Base-by-base conservation (phyloP, 2,888 invertebrate species). In the Microctonus aethiopoides region DNA sequence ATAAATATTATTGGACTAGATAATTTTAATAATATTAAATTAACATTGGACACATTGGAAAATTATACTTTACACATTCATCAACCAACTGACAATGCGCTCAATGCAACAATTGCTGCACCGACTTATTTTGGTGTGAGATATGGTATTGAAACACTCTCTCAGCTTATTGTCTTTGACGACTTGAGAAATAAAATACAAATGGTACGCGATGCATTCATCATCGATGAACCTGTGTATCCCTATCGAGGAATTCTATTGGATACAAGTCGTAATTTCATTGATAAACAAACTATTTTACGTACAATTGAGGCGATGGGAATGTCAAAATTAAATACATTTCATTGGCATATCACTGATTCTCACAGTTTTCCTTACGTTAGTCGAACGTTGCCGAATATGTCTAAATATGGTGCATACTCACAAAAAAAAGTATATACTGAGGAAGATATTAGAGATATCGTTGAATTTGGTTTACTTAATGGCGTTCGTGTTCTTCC, bases 291-390 rank as follows among this genome's bases (percentile, higher is more conserved):
- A 0, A 87, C 92, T 0, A 93, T 95, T 71, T 91, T 93, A 80
- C 87, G 90, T 16, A 94, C 95, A 10, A 89, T 98, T 78, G 96
- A 96, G 80, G 96, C 91, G 0, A 97, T 98, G 96, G 92, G 94
- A 0, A 91, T 93, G 83, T 94, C 94, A 32, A 98, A 98, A 85
- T 83, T 98, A 79, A 98, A 98, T 84, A 94, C 95, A 0, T 94
- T 98, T 88, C 98, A 98, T 82, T 98, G 97, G 97, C 95, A 96
- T 80, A 94, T 96, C 65, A 95, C 95, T 0, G 98, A 98, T 87
- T 94, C 95, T 20, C 97, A 97, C 75, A 97, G 97, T 78, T 98
- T 98, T 84, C 98, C 98, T 0, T 93, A 95, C 80, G 92, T 93
- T 68, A 91, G 94, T 0, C 90, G 89, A 79, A 90, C 91, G n/a